Percentiles rank a stretch among this genome's conserved stretches.
Evolutionary conservation across 1,140 invertebrate species (phyloP).

Genomic region (Homarus americanus): DNA sequence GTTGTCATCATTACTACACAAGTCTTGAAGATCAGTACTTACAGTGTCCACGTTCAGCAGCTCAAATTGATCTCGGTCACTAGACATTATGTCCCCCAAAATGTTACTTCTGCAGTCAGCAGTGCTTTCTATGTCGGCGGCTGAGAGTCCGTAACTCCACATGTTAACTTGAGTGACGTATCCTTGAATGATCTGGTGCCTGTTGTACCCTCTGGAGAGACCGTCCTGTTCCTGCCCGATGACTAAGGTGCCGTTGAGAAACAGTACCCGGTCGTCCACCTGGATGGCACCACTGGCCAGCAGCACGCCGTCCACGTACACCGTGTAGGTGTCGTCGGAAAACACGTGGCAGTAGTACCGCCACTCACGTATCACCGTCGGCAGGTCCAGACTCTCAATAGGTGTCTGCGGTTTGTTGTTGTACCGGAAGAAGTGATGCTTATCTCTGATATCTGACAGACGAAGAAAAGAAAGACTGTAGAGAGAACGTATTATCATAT

Average conservation of each 20-base stretch:
- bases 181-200: constrained; percentile 42
- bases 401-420: constrained; percentile 53
- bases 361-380: constrained; percentile 39
- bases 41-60: constrained; percentile 10
- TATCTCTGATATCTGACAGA: constrained; percentile 29
- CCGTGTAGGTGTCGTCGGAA: constrained; percentile 32
- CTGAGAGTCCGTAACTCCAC: constrained; percentile 31
- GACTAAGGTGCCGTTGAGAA: constrained; percentile 54
- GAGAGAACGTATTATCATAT: no score
- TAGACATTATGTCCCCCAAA: constrained; percentile 36
- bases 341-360: constrained; percentile 57
- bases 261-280: constrained; percentile 38
- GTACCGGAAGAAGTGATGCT: constrained; percentile 43
- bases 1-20: constrained; percentile 15
- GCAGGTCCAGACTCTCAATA: not conserved
- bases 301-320: constrained; percentile 42
- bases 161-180: constrained; percentile 50
- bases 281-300: constrained; percentile 13
- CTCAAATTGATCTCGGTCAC: constrained; percentile 22
- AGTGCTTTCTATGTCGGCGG: not conserved
- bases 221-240: constrained; percentile 60
- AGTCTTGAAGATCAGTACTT: not conserved
- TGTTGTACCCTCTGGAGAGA: constrained; percentile 6
- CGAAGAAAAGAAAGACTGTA: no score
- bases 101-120: constrained; percentile 18